These are phyloP conservation scores for Emmelina monodactyla DNA, from an alignment of 2,888 invertebrate genomes.

Conservation along the genomic window DNA sequence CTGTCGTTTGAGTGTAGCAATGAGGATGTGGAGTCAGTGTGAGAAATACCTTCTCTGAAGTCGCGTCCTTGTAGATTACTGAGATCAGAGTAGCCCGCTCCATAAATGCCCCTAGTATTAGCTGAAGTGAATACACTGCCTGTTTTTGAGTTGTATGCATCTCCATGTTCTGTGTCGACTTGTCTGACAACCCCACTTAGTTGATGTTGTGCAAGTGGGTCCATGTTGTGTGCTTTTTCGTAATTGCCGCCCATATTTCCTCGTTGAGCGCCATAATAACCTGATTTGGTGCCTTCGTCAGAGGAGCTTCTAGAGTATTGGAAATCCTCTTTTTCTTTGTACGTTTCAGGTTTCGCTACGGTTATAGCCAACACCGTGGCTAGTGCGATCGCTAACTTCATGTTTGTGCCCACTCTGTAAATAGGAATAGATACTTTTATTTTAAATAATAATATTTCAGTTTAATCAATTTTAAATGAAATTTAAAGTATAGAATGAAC, in stretches of 20 bases:
- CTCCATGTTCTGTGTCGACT: conserved; percentile 51
- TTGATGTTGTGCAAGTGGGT: conserved; percentile 48
- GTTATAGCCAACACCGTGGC: conserved; percentile 27
- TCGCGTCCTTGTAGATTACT: conserved; percentile 46
- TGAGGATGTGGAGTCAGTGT: conserved; percentile 22
- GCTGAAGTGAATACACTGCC: conserved; percentile 49
- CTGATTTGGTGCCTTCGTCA: conserved; percentile 50
- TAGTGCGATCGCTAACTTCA: conserved; percentile 28
- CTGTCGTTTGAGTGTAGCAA: too few species aligned
- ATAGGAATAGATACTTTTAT: conserved; percentile 3
- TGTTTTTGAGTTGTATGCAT: conserved; percentile 34
- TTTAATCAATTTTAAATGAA: too few species aligned
- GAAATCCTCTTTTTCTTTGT: conserved; percentile 58
- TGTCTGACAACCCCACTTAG: conserved; percentile 48
- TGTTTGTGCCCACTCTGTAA: conserved; percentile 30
- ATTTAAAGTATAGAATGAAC: too few species aligned
- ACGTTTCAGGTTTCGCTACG: conserved; percentile 41
- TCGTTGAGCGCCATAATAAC: conserved; percentile 53
- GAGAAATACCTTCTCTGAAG: conserved; percentile 35
- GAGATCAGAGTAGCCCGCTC: conserved; percentile 41
- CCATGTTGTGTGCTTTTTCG: conserved; percentile 60
- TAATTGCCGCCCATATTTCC: conserved; percentile 63
- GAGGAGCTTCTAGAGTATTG: conserved; percentile 55
- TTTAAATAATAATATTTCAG: not conserved
- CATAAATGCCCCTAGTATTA: conserved; percentile 49